phyloP scores from a whole-genome alignment of 1,140 invertebrate genomes.

The Aradophagus sp. region DNA sequence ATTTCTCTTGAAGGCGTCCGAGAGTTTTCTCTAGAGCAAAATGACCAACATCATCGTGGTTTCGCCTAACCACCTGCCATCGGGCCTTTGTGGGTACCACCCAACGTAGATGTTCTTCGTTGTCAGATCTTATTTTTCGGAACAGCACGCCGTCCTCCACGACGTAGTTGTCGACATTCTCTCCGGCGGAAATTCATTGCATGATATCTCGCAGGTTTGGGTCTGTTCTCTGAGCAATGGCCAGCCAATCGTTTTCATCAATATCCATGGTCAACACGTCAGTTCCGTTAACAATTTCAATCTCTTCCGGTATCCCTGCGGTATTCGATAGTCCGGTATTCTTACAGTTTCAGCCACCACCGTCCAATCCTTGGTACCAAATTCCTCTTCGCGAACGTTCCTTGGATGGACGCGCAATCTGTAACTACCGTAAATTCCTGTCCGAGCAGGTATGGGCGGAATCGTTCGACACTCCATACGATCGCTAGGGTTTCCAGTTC shows the following conservation, averaged over 20 bases:
- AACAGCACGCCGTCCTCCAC: conserved; percentile 7
- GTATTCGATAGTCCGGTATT: too few species aligned
- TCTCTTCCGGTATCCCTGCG: too few species aligned
- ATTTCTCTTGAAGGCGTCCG: conserved; percentile 30
- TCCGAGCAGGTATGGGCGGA: too few species aligned
- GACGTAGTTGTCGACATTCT: conserved; percentile 17
- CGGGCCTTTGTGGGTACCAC: conserved; percentile 11
- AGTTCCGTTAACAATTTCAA: too few species aligned
- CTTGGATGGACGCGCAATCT: too few species aligned
- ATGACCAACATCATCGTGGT: conserved; percentile 63
- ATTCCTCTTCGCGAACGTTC: too few species aligned
- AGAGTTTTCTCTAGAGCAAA: conserved; percentile 49
- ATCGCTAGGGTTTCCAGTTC: too few species aligned
- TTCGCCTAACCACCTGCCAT: conserved; percentile 57
- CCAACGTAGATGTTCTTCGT: conserved; percentile 7
- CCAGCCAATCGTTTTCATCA: conserved; percentile 17
- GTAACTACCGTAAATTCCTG: too few species aligned
- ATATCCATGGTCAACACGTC: conserved; percentile 10
- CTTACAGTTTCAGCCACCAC: too few species aligned
- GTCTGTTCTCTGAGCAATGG: conserved; percentile 14
- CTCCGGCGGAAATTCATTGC: not conserved
- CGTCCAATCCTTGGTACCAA: too few species aligned
- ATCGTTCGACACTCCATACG: too few species aligned
- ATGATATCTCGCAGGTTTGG: conserved; percentile 11
- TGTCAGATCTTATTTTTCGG: conserved; percentile 9